These are phyloP conservation scores for Acheta domesticus DNA, from an alignment of 2,888 invertebrate species.

Conservation along the genomic window DNA sequence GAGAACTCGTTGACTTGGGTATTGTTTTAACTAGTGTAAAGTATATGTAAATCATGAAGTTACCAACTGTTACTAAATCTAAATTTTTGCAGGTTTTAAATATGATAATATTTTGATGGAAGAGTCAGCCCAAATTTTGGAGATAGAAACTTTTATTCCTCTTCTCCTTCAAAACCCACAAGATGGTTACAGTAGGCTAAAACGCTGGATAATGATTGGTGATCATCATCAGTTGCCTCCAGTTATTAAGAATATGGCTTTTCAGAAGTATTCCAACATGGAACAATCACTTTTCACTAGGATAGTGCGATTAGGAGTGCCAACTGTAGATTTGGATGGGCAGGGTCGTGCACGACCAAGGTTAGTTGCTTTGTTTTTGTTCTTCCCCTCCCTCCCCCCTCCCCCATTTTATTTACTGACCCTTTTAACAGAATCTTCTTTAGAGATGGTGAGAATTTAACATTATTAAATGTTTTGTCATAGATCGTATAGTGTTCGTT, in stretches of 20 bases:
- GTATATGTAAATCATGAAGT: slow-evolving; percentile 3
- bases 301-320: slow-evolving; percentile 92
- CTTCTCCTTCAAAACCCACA: slow-evolving; percentile 96
- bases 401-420: slow-evolving; percentile 24
- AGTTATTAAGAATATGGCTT: slow-evolving; percentile 99
- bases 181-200: slow-evolving; percentile 91
- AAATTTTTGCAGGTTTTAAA: slow-evolving; percentile 66
- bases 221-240: slow-evolving; percentile 99
- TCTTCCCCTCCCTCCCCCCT: too few relatives aligned
- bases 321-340: slow-evolving; percentile 94
- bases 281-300: slow-evolving; percentile 97
- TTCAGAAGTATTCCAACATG: slow-evolving; percentile 99
- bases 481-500: neutral
- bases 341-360: slow-evolving; percentile 92
- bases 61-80: neutral
- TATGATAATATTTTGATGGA: slow-evolving; percentile 99
- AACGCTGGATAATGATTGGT: slow-evolving; percentile 99
- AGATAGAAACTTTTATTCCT: slow-evolving; percentile 99
- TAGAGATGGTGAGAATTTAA: neutral
- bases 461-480: neutral
- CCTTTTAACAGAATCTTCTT: slow-evolving; percentile 3
- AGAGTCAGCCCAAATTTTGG: slow-evolving; percentile 97
- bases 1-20: slow-evolving; percentile 92
- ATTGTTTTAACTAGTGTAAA: slow-evolving; percentile 39
- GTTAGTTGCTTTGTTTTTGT: slow-evolving; percentile 45